Conservation (phyloP, 2,113 vertebrate species). For the Pseudopipra pipra region DNA sequence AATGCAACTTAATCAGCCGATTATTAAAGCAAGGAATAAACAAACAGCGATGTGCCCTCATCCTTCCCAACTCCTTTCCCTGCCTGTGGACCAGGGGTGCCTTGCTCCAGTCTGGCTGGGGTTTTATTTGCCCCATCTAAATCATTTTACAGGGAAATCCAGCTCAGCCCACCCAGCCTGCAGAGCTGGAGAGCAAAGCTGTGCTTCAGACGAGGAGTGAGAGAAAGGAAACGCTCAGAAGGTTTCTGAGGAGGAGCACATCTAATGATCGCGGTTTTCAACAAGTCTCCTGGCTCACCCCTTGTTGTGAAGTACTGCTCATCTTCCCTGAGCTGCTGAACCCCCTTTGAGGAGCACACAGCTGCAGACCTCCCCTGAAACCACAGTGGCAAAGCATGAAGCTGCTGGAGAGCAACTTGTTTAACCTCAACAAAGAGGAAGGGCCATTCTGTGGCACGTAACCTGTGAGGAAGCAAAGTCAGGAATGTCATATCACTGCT, state of each 20-base stretch:
- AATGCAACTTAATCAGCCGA: slow-evolving; percentile 67
- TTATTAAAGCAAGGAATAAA: slow-evolving; percentile 73
- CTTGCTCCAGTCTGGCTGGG: neutral
- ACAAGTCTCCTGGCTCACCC: neutral
- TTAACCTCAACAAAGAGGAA: neutral
- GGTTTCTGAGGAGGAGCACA: slow-evolving; percentile 42
- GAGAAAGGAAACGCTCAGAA: neutral
- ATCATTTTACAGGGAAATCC: neutral
- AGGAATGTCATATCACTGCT: accelerated
- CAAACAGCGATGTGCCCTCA: neutral
- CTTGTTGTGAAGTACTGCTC: slow-evolving; percentile 16
- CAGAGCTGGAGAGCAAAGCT: neutral
- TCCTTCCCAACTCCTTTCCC: neutral
- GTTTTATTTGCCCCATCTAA: accelerated
- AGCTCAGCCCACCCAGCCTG: neutral
- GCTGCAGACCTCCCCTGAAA: neutral
- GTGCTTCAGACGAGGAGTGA: neutral
- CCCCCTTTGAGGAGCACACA: neutral
- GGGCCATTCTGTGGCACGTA: neutral
- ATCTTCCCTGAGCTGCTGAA: neutral
- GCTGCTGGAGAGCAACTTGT: neutral
- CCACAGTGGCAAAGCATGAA: neutral
- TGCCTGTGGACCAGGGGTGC: accelerated
- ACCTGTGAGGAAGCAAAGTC: accelerated
- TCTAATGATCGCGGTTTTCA: slow-evolving; percentile 26